phyloP scores from a whole-genome alignment of 1,140 invertebrate genomes.

The Arctopsyche grandis region DNA sequence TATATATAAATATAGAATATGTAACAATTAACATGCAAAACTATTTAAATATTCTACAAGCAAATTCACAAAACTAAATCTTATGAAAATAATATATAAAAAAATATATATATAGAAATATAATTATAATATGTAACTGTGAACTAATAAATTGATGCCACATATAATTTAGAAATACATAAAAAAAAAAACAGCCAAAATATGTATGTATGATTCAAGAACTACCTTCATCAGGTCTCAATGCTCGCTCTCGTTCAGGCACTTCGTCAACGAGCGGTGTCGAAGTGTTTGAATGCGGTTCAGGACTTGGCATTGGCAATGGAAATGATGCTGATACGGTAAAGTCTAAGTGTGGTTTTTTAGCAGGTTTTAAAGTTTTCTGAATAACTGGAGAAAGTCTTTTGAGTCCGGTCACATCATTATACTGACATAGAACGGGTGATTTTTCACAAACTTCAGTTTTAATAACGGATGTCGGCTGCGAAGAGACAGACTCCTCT shows the following conservation, averaged over 20 bases:
- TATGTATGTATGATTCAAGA: constrained; percentile 44
- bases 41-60: constrained; percentile 35
- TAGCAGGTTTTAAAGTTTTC: constrained; percentile 56
- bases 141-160: constrained; percentile 12
- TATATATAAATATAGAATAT: constrained; percentile 23
- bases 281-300: constrained; percentile 72
- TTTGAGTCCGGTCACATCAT: constrained; percentile 51
- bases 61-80: constrained; percentile 36
- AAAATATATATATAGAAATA: not conserved
- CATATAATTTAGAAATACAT: constrained; percentile 24
- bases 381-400: constrained; percentile 60
- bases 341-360: constrained; percentile 55
- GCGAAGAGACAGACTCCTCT: constrained; percentile 26
- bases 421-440: constrained; percentile 54
- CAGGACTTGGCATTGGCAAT: constrained; percentile 60
- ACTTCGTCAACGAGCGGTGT: constrained; percentile 72
- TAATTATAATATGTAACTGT: constrained; percentile 11
- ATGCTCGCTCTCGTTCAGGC: constrained; percentile 59
- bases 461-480: constrained; percentile 50
- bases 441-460: constrained; percentile 53
- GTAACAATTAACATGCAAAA: constrained; percentile 35
- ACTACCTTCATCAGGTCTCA: constrained; percentile 60
- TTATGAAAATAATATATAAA: not conserved
- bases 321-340: constrained; percentile 35
- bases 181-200: constrained; percentile 24